These are phyloP conservation scores for Odobenus rosmarus DNA, from an alignment of 2,113 vertebrate genomes.

Conservation along the genomic window DNA sequence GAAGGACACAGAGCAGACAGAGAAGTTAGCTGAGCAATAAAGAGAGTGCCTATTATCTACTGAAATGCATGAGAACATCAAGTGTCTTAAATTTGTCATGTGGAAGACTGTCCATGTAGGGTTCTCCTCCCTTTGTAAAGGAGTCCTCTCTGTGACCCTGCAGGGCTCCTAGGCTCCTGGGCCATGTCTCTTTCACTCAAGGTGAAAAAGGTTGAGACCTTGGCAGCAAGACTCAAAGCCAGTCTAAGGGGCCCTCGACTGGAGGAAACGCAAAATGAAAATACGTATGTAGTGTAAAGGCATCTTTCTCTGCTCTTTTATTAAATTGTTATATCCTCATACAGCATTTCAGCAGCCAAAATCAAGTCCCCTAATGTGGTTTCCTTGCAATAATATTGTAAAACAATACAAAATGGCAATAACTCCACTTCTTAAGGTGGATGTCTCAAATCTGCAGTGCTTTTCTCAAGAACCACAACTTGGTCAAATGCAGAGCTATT, in stretches of 20 bases:
- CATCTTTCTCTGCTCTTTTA: not conserved
- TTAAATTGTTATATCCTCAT: slow-evolving; percentile 27
- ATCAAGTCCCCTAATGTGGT: slow-evolving; percentile 8
- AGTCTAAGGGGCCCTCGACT: not conserved
- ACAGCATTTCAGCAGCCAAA: slow-evolving; percentile 24
- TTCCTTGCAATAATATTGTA: not conserved
- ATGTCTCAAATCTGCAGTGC: slow-evolving; percentile 62
- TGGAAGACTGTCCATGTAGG: not conserved
- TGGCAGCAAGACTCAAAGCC: not conserved
- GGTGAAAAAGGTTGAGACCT: not conserved
- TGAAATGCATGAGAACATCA: not conserved
- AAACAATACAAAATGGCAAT: slow-evolving; percentile 22
- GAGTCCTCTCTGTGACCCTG: not conserved
- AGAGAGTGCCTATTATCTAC: not conserved
- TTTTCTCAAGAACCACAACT: slow-evolving; percentile 61
- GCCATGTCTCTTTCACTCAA: not conserved
- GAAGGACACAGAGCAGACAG: not conserved
- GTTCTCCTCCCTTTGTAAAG: not conserved
- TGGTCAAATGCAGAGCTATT: slow-evolving; percentile 71
- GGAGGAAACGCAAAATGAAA: not conserved
- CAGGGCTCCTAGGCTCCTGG: not conserved
- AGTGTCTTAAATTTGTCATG: not conserved
- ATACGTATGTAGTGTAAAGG: fast-evolving
- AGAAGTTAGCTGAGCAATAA: not conserved
- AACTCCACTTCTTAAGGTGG: not conserved